Evolutionary conservation across 2,888 invertebrate species (phyloP).

Genomic region (Myopa testacea): DNA sequence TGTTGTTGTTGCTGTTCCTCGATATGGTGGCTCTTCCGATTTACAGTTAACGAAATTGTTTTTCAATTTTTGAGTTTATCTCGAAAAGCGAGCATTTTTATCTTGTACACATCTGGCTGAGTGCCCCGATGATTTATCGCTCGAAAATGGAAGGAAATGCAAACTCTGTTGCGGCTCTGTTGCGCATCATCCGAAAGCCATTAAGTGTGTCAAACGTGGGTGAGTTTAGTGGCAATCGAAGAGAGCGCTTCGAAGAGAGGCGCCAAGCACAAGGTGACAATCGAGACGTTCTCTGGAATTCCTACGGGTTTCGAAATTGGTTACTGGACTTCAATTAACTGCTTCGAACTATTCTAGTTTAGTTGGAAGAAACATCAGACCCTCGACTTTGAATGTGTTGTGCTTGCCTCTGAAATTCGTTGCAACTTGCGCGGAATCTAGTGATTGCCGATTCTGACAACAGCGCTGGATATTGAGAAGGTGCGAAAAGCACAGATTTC

Average conservation of each 20-base stretch:
- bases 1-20: neutral
- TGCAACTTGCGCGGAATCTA: neutral
- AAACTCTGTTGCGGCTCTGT: neutral
- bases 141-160: neutral
- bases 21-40: neutral
- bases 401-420: neutral
- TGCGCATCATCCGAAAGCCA: neutral
- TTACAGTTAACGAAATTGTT: conserved; percentile 5
- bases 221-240: too few relatives aligned
- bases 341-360: too few relatives aligned
- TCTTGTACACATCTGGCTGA: neutral
- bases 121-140: conserved; percentile 2
- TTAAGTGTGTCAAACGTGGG: neutral
- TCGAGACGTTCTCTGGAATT: too few relatives aligned
- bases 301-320: too few relatives aligned
- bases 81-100: neutral
- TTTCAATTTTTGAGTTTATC: neutral
- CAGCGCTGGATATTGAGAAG: neutral
- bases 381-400: neutral
- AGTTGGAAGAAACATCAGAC: neutral
- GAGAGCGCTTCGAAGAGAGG: too few relatives aligned
- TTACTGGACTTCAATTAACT: too few relatives aligned
- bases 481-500: conserved; percentile 16
- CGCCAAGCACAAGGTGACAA: too few relatives aligned
- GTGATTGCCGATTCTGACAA: conserved; percentile 6